Evolutionary conservation across 2,797 vertebrate species (phyloP).

Genomic region (Pseudomugil gertrudae): DNA sequence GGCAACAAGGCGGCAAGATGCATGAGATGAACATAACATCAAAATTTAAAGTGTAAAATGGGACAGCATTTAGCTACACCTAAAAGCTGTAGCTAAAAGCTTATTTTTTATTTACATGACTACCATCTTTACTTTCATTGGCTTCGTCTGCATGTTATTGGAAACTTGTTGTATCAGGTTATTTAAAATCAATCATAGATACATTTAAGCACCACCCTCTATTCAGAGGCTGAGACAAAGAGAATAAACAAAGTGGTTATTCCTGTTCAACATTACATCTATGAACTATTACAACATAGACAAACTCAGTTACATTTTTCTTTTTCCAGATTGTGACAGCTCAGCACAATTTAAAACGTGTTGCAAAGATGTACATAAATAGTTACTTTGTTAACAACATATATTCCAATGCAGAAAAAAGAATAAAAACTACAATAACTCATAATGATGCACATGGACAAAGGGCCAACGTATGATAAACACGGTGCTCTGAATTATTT

Average conservation of each 20-base stretch:
- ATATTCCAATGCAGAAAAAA: background rate
- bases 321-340: background rate
- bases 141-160: constrained; percentile 27
- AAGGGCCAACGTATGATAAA: constrained; percentile 44
- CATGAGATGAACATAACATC: constrained; percentile 18
- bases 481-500: constrained; percentile 80
- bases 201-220: constrained; percentile 32
- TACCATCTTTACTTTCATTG: constrained; percentile 38
- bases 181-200: constrained; percentile 65
- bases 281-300: background rate
- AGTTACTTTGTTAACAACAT: background rate
- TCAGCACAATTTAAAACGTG: constrained; percentile 8
- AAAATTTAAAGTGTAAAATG: constrained; percentile 11
- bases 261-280: constrained; percentile 27
- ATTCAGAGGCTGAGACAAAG: constrained; percentile 42
- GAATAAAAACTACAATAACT: constrained; percentile 32
- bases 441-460: constrained; percentile 36
- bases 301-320: constrained; percentile 15
- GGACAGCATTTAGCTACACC: constrained; percentile 28
- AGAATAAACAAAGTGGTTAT: constrained; percentile 19
- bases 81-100: constrained; percentile 41
- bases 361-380: background rate
- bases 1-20: background rate
- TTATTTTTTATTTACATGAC: constrained; percentile 49
- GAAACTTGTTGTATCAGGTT: constrained; percentile 52